A percentile compares a stretch with the other conserved stretches of the same genome.
Evolutionary conservation across 2,888 invertebrate species (phyloP).

Genomic region (Aricia artaxerxes): DNA sequence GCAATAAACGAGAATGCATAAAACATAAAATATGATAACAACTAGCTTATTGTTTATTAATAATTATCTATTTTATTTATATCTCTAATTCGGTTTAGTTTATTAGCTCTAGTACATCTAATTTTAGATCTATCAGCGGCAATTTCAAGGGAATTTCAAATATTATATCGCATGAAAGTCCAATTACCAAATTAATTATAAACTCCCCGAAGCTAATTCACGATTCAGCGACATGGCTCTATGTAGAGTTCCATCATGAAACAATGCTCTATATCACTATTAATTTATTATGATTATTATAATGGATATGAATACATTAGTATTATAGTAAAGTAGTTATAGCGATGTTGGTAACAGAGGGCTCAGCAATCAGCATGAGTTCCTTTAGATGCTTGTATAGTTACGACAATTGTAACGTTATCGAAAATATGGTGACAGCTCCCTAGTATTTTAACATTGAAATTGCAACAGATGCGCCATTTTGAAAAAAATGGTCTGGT

Average conservation of each 20-base stretch:
- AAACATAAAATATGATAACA: background rate
- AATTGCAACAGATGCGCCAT: no score
- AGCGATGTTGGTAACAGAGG: background rate
- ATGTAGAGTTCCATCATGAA: background rate
- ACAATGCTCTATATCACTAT: background rate
- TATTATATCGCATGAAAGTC: background rate
- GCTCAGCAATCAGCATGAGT: background rate
- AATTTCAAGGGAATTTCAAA: background rate
- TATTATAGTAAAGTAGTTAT: background rate
- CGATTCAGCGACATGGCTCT: background rate
- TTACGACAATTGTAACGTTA: no score
- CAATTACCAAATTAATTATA: slow-evolving; percentile 5
- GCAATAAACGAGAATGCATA: background rate
- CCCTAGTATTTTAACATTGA: no score
- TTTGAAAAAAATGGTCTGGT: no score
- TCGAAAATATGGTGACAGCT: no score
- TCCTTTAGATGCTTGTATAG: no score
- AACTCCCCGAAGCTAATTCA: background rate
- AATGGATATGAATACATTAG: background rate
- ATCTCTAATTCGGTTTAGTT: no score
- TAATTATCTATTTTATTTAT: no score
- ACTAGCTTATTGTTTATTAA: no score
- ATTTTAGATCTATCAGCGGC: background rate
- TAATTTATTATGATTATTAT: background rate
- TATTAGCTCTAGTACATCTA: no score